Evolutionary conservation across 1,140 invertebrate species (phyloP), one percentile per base, ranked within the genome.

Genomic region (Galleria mellonella): DNA sequence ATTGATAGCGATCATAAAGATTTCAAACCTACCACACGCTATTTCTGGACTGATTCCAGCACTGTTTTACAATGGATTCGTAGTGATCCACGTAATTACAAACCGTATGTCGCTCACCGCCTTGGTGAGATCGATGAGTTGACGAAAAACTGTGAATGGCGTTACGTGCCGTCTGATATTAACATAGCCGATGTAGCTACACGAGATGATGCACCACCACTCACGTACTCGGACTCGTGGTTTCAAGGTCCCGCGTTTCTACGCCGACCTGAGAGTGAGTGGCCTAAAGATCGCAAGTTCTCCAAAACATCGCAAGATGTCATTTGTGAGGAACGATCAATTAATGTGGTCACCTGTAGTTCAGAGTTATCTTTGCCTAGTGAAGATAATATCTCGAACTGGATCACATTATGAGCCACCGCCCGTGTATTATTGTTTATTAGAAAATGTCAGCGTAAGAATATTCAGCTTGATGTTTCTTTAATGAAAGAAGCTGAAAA

Each of bases 41-140:
- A 40, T 40, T 64, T 51, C 23, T 64, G 45, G 52, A 57, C 36
- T 7, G 51, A 62, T 43, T 62, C 47, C 3, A 67, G 8, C 9
- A 60, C 41, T 12, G 45, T 51, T 5, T 62, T 51, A 6, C 46
- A 54, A 4, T 62, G 55, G 55, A 56, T 53, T 23, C 55, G 43
- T 6, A 66, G 41, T 32, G 62, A 62, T 14, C 47, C 52, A 7
- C 30, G 59, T 23, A 31, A 45, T 29, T 60, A 48, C 43, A 72
- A 72, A 42, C 64, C 70, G 0, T 81, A 62, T 48, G 74, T 82
- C 1, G 71, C 73, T 5, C 76, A 78, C 36, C 36, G 68, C 9
- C 43, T 84, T 0, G 50, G 62, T 8, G 56, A 64, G 41, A 75
- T 81, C 17, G 72, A 71, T 27, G 58, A 70, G 7, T 33, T 53